Percentiles rank a stretch among this genome's conserved stretches.
Conservation (phyloP, 2,888 invertebrate species). For the Ennomos erosarius region DNA sequence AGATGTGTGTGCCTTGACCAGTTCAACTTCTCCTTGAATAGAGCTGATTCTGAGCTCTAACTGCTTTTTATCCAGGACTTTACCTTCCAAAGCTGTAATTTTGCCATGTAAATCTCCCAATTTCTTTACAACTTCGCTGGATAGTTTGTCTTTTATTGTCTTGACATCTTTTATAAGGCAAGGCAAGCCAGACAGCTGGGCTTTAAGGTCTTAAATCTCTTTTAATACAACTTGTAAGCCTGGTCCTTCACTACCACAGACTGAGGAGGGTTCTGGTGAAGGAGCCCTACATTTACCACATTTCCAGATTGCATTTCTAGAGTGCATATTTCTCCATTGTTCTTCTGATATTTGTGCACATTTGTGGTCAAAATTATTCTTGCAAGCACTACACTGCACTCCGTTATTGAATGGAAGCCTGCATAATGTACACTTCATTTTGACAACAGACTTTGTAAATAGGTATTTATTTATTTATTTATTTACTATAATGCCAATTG, state of each 20-base stretch:
- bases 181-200: slow-evolving; percentile 26
- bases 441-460: background rate
- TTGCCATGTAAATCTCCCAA: slow-evolving; percentile 18
- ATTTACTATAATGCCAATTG: too few species aligned
- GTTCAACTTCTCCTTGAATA: slow-evolving; percentile 23
- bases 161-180: slow-evolving; percentile 23
- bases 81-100: slow-evolving; percentile 18
- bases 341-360: slow-evolving; percentile 34
- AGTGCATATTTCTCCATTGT: slow-evolving; percentile 25
- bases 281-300: slow-evolving; percentile 27
- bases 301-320: slow-evolving; percentile 28
- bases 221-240: slow-evolving; percentile 30
- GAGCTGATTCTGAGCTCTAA: slow-evolving; percentile 14
- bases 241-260: slow-evolving; percentile 1
- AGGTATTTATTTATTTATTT: too few species aligned
- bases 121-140: slow-evolving; percentile 7
- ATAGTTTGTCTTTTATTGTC: slow-evolving; percentile 29
- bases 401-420: slow-evolving; percentile 23
- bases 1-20: slow-evolving; percentile 15
- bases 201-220: slow-evolving; percentile 35
- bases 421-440: slow-evolving; percentile 32
- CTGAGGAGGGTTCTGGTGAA: slow-evolving; percentile 11
- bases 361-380: slow-evolving; percentile 31
- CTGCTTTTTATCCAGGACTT: slow-evolving; percentile 10
- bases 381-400: slow-evolving; percentile 31